Evolutionary conservation across 1,140 invertebrate genomes (phyloP).

Genomic region (Aphelenchoides besseyi): DNA sequence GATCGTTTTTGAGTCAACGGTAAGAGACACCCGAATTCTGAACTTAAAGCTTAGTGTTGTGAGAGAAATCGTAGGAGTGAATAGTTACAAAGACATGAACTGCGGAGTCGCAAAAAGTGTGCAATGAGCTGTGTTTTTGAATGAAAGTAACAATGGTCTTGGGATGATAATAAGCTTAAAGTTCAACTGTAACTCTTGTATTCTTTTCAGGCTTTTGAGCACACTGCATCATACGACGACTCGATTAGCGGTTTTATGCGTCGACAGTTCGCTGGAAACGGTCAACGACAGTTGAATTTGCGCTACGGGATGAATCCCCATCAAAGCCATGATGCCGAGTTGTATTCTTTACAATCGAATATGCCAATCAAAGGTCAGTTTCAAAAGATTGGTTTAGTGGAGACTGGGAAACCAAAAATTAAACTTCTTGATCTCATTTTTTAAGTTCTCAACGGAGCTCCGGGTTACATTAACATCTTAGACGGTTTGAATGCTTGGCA

Average conservation of each 20-base stretch:
- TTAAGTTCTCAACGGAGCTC: slow-evolving; percentile 83
- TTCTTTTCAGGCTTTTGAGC: slow-evolving; percentile 65
- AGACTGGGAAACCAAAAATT: not conserved
- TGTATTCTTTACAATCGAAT: slow-evolving; percentile 76
- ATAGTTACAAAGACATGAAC: too few species aligned
- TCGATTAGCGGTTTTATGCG: slow-evolving; percentile 93
- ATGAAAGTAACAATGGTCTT: too few species aligned
- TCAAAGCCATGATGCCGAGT: slow-evolving; percentile 84
- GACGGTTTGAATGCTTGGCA: slow-evolving; percentile 97
- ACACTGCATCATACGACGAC: slow-evolving; percentile 87
- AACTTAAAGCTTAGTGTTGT: not conserved
- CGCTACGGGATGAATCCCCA: slow-evolving; percentile 98
- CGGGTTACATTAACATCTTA: slow-evolving; percentile 93
- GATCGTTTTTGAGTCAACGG: slow-evolving; percentile 3
- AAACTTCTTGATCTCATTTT: slow-evolving; percentile 3
- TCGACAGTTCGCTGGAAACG: slow-evolving; percentile 76
- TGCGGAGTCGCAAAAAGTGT: too few species aligned
- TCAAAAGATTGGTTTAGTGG: not conserved
- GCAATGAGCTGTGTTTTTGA: too few species aligned
- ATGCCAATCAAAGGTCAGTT: slow-evolving; percentile 75
- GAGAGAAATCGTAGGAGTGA: not conserved
- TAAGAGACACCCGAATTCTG: not conserved
- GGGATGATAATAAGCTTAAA: too few species aligned
- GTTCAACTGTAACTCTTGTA: too few species aligned
- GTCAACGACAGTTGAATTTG: slow-evolving; percentile 35